Evolutionary conservation across 2,797 vertebrate genomes (phyloP).

Genomic region (Scolopax rusticola): DNA sequence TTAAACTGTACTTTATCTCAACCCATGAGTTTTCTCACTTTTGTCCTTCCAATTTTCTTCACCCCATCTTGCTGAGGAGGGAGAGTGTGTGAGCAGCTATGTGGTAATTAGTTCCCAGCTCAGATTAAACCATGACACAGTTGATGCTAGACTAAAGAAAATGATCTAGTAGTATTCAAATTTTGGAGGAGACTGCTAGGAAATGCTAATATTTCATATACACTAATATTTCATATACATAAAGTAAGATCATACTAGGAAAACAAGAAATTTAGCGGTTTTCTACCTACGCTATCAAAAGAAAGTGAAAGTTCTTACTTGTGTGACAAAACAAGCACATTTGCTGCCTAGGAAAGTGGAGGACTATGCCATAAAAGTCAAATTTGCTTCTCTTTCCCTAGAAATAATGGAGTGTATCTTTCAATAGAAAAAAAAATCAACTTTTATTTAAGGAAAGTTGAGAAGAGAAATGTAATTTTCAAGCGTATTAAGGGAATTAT

Average conservation of each 20-base stretch:
- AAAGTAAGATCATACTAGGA: neutral
- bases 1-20: neutral
- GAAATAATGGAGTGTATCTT: neutral
- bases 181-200: neutral
- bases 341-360: neutral
- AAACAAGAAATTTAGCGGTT: neutral
- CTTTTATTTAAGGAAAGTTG: conserved; percentile 3
- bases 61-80: neutral
- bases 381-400: neutral
- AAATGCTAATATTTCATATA: neutral
- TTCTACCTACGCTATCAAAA: neutral
- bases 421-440: neutral
- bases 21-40: neutral
- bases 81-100: neutral
- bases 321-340: neutral
- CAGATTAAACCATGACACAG: neutral
- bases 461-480: conserved; percentile 25
- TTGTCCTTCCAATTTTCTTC: neutral
- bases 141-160: neutral
- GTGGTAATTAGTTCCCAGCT: neutral
- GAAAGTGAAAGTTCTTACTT: neutral
- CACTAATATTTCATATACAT: neutral
- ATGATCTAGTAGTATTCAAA: neutral
- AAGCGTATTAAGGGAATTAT: conserved; percentile 34
- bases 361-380: neutral